phyloP scores from a whole-genome alignment of 2,888 invertebrate genomes.

The Glaucopsyche alexis region DNA sequence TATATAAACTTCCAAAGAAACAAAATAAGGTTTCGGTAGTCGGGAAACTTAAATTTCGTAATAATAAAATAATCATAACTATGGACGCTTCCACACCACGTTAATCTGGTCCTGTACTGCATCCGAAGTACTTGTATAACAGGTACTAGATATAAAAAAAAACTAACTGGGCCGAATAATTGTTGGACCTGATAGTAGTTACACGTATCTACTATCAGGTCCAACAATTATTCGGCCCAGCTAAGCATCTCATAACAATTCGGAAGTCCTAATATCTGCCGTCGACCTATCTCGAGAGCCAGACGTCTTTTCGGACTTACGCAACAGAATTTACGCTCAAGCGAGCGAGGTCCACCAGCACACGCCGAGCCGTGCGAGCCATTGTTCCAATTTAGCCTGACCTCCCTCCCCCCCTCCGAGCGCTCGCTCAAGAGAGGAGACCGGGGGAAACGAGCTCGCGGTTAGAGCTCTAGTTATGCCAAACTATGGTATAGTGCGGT shows the following conservation, averaged over 20 bases:
- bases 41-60: too few relatives aligned
- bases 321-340: slow-evolving; percentile 78
- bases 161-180: slow-evolving; percentile 44
- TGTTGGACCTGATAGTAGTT: slow-evolving; percentile 31
- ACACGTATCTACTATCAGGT: neutral
- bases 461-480: slow-evolving; percentile 71
- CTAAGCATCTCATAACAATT: slow-evolving; percentile 6
- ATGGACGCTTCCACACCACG: too few relatives aligned
- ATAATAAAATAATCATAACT: too few relatives aligned
- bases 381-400: slow-evolving; percentile 46
- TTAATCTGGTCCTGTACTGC: too few relatives aligned
- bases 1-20: too few relatives aligned
- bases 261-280: slow-evolving; percentile 54
- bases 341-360: slow-evolving; percentile 70
- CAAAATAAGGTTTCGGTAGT: too few relatives aligned
- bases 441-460: slow-evolving; percentile 61
- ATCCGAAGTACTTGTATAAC: too few relatives aligned
- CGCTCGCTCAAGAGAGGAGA: slow-evolving; percentile 47
- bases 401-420: slow-evolving; percentile 51
- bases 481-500: slow-evolving; percentile 74
- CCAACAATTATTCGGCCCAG: slow-evolving; percentile 45
- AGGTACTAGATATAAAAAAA: too few relatives aligned
- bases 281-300: slow-evolving; percentile 65
- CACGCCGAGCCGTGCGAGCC: slow-evolving; percentile 73
- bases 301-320: slow-evolving; percentile 76